phyloP scores from a whole-genome alignment of 2,113 vertebrate species.

The Uria aalge region DNA sequence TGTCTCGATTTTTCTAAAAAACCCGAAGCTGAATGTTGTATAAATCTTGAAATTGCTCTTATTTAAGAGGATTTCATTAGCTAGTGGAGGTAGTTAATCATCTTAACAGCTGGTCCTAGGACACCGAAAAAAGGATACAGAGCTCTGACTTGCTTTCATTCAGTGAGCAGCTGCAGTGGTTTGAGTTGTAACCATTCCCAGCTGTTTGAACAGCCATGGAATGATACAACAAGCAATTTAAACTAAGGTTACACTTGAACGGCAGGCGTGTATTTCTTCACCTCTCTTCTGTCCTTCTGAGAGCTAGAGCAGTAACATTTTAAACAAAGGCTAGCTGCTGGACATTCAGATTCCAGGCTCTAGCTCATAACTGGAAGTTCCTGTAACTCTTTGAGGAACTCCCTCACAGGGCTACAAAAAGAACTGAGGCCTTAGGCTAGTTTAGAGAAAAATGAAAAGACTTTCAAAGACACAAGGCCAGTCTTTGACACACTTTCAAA shows the following conservation, averaged over 20 bases:
- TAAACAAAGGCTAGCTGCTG: not conserved
- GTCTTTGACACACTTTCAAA: not conserved
- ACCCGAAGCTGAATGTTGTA: not conserved
- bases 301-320: not conserved
- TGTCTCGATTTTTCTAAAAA: not conserved
- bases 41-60: not conserved
- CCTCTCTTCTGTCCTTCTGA: not conserved
- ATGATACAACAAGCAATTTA: not conserved
- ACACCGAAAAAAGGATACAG: not conserved
- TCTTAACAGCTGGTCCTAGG: not conserved
- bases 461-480: not conserved
- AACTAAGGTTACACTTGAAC: not conserved
- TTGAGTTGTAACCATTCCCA: not conserved
- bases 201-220: not conserved
- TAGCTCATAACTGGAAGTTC: not conserved
- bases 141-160: not conserved
- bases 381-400: not conserved
- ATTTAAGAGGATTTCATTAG: conserved; percentile 24
- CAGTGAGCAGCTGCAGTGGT: conserved; percentile 18
- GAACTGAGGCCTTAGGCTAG: not conserved
- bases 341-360: not conserved
- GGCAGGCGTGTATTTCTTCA: not conserved
- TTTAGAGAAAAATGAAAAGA: not conserved
- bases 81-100: conserved; percentile 1
- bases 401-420: not conserved